These are phyloP conservation scores for Synanceia verrucosa DNA, from an alignment of 2,797 vertebrate genomes.

Conservation along the genomic window DNA sequence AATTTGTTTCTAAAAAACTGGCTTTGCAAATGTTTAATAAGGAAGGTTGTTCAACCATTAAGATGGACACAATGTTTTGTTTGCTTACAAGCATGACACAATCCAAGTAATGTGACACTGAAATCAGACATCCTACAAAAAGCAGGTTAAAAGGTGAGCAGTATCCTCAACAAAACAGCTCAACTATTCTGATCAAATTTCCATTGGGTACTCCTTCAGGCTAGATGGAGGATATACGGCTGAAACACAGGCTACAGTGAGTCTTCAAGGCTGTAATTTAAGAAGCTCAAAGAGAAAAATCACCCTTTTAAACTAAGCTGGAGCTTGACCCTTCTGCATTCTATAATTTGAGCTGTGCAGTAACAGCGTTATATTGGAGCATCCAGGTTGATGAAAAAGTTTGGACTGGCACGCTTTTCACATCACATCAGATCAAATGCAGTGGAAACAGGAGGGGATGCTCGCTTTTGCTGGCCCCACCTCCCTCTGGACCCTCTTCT, in stretches of 20 bases:
- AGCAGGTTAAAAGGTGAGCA: slow-evolving; percentile 27
- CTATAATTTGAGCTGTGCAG: slow-evolving; percentile 18
- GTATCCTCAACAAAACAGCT: slow-evolving; percentile 24
- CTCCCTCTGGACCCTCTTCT: slow-evolving; percentile 20
- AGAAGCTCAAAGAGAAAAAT: slow-evolving; percentile 37
- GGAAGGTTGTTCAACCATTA: background rate
- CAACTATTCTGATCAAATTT: slow-evolving; percentile 32
- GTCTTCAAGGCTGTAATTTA: slow-evolving; percentile 49
- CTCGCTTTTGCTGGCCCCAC: background rate
- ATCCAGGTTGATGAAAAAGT: slow-evolving; percentile 59
- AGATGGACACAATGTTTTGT: background rate
- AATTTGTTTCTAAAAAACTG: background rate
- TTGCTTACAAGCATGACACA: background rate
- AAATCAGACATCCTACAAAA: slow-evolving; percentile 1
- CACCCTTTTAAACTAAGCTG: slow-evolving; percentile 27
- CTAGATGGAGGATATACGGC: slow-evolving; percentile 42
- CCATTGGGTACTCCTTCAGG: slow-evolving; percentile 30
- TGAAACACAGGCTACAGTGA: slow-evolving; percentile 41
- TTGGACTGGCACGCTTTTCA: slow-evolving; percentile 55
- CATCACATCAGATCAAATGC: slow-evolving; percentile 48
- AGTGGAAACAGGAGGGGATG: slow-evolving; percentile 15
- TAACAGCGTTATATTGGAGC: slow-evolving; percentile 21
- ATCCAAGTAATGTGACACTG: background rate
- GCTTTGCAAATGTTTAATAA: background rate
- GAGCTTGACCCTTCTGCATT: slow-evolving; percentile 29